Conservation (phyloP, 1,140 invertebrate genomes). For the Caenorhabditis inopinata region DNA sequence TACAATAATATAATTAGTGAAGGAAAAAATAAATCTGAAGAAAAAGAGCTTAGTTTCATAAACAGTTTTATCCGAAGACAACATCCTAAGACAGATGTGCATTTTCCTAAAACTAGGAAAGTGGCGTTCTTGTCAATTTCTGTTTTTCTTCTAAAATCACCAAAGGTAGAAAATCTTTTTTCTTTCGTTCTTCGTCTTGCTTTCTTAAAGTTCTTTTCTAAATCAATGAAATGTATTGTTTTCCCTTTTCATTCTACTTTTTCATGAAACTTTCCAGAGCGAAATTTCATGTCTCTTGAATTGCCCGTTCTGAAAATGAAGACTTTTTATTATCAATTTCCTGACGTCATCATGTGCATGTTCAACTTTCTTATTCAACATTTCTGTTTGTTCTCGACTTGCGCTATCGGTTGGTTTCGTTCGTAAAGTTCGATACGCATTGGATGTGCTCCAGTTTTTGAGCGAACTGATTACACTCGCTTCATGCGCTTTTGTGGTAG, state of each 20-base stretch:
- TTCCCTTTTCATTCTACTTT: not conserved
- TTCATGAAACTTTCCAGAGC: no score
- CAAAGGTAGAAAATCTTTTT: not conserved
- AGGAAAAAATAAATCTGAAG: no score
- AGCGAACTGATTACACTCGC: not conserved
- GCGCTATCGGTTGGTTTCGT: not conserved
- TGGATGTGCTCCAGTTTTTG: not conserved
- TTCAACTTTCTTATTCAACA: constrained; percentile 4
- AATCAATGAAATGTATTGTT: not conserved
- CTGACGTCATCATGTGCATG: not conserved
- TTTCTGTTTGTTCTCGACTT: constrained; percentile 17
- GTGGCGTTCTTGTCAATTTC: not conserved
- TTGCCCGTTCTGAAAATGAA: not conserved
- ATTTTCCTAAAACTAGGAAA: no score
- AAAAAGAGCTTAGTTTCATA: no score
- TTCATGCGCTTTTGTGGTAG: not conserved
- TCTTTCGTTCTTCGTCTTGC: not conserved
- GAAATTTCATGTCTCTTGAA: no score
- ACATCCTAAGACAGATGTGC: no score
- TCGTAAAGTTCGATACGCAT: constrained; percentile 16
- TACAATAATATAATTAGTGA: no score
- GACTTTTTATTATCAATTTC: not conserved
- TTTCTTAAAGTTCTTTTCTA: not conserved
- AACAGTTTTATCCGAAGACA: no score
- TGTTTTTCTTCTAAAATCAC: not conserved